Percentiles rank a stretch among this genome's conserved stretches.
These are phyloP conservation scores for Melanerpes aurifrons DNA, from an alignment of 2,113 vertebrate species.

Conservation along the genomic window DNA sequence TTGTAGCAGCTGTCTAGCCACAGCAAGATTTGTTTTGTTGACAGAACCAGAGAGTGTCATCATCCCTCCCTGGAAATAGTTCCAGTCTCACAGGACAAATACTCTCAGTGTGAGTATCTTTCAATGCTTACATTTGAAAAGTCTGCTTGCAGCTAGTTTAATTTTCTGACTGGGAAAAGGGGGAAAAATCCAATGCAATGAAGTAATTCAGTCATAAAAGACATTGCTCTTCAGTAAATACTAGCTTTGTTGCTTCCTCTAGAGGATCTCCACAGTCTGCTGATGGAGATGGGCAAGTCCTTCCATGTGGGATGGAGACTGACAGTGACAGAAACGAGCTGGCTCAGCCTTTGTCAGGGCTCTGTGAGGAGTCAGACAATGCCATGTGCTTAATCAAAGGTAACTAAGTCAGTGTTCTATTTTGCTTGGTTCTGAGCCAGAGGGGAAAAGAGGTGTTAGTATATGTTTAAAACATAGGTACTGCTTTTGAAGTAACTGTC, in stretches of 20 bases:
- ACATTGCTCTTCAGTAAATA: slow-evolving; percentile 4
- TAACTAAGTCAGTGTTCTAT: background rate
- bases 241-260: slow-evolving; percentile 1
- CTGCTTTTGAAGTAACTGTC: background rate
- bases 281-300: background rate
- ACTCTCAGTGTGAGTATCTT: slow-evolving; percentile 63
- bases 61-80: slow-evolving; percentile 7
- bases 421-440: background rate
- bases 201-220: background rate
- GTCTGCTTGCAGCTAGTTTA: background rate
- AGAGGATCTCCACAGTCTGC: slow-evolving; percentile 37
- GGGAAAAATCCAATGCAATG: background rate
- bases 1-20: background rate
- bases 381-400: slow-evolving; percentile 17
- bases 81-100: background rate
- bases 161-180: background rate
- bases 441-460: background rate
- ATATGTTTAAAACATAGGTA: background rate
- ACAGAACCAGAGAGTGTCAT: slow-evolving; percentile 49
- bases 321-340: background rate
- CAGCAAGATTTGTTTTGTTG: slow-evolving; percentile 1
- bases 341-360: background rate
- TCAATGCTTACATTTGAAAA: background rate
- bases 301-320: slow-evolving; percentile 10
- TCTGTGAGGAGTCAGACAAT: background rate